Evolutionary conservation across 2,113 vertebrate species (phyloP).

Genomic region (Grammomys dolichurus): DNA sequence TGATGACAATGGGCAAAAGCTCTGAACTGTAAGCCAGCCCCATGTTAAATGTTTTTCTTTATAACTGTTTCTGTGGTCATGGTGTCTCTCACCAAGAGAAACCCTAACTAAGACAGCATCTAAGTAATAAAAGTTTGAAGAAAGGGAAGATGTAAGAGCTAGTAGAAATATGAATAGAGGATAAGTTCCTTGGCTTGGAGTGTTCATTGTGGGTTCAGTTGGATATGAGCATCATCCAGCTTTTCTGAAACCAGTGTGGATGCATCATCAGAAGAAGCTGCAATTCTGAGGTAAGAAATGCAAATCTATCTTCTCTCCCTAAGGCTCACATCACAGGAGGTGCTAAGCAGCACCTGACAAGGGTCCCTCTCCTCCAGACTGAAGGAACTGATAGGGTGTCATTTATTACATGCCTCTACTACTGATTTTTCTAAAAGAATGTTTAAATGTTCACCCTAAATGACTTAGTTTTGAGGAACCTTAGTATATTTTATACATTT

Average conservation of each 20-base stretch:
- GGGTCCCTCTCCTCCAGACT: neutral
- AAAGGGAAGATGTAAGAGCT: neutral
- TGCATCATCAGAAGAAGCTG: neutral
- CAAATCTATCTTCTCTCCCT: neutral
- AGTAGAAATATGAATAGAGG: neutral
- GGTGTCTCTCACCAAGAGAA: neutral
- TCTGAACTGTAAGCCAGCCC: neutral
- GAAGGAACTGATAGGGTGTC: neutral
- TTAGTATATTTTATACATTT: neutral
- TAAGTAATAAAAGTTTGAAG: neutral
- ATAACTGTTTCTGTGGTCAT: neutral
- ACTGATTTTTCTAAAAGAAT: neutral
- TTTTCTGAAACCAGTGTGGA: neutral
- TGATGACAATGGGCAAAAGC: neutral
- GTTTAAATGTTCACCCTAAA: conserved; percentile 10
- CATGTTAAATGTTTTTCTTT: neutral
- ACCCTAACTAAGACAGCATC: neutral
- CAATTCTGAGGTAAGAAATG: neutral
- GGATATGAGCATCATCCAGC: neutral
- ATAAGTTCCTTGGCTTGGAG: neutral
- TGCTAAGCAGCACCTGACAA: neutral
- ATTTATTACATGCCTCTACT: neutral
- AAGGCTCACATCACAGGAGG: neutral
- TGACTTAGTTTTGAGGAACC: neutral
- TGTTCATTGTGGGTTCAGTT: neutral